These are phyloP conservation scores for Ciconia maguari DNA, from an alignment of 2,113 vertebrate genomes.

Conservation along the genomic window DNA sequence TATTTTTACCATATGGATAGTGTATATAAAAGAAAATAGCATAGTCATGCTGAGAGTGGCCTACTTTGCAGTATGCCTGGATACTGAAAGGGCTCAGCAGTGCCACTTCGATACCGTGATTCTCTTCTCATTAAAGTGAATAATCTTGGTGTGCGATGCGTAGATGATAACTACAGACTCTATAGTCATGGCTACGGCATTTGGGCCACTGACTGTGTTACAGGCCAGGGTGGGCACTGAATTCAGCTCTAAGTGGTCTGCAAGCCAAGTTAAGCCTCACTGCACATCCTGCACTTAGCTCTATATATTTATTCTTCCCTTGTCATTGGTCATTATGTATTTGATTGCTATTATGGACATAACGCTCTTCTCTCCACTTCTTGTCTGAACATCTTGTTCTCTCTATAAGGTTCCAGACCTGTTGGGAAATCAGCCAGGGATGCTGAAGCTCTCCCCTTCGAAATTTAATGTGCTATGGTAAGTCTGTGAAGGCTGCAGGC, in stretches of 20 bases:
- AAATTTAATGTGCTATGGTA: background rate
- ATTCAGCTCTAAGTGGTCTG: background rate
- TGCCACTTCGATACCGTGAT: background rate
- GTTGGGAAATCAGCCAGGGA: background rate
- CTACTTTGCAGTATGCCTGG: background rate
- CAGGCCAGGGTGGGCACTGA: background rate
- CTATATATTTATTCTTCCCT: background rate
- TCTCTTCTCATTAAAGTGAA: background rate
- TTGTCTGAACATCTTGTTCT: slow-evolving; percentile 36
- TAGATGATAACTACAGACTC: background rate
- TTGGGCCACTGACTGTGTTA: background rate
- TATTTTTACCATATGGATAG: background rate
- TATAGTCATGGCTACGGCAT: background rate
- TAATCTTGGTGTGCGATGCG: background rate
- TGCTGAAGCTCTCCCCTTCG: background rate
- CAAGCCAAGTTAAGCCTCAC: background rate
- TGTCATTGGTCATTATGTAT: background rate
- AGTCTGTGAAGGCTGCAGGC: background rate
- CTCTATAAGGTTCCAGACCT: background rate
- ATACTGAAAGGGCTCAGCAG: background rate
- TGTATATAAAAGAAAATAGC: slow-evolving; percentile 5
- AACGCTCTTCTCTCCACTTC: background rate
- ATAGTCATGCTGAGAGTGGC: background rate
- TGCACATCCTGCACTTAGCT: background rate
- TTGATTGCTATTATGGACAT: background rate